Base-by-base conservation (phyloP, 2,797 vertebrate genomes). In the Erpetoichthys calabaricus region DNA sequence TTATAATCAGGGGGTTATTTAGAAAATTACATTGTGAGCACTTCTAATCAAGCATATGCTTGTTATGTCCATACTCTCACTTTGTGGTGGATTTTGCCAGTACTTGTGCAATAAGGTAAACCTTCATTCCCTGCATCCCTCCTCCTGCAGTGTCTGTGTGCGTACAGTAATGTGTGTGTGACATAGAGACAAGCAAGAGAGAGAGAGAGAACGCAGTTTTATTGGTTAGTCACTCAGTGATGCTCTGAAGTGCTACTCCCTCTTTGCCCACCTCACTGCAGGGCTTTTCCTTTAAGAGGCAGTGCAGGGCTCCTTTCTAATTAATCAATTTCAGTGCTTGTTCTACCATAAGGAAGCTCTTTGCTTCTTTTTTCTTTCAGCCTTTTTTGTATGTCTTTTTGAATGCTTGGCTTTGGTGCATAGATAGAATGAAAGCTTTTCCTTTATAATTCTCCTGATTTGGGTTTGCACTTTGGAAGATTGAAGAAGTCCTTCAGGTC, bases 231-330 rank as follows among this genome's bases (percentile, higher is more conserved):
- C 49, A 57, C 60, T 62, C 62, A 60, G 64, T 71, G 75, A 78
- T 74, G 71, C 64, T 47, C 45, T n/a, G 59, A 7, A 3, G 49
- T 43, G 41, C 4, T 43, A 25, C 41, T 54, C 41, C 53, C 53
- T 54, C 9, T 5, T 43, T 6, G 50, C 55, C 59, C 59, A 50
- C 59, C 59, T 10, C 44, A 56, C 71, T 74, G 71, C 67, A 55
- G 74, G 69, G 69, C 56, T 65, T 65, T 76, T 75, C 66, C 62
- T 80, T 81, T 76, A 73, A 81, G 75, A 79, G 72, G 66, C 75
- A 73, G 83, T 83, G 7, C 83, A 82, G 75, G 76, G 81, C 79
- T 78, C 70, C 45, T 60, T 67, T 73, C 69, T 25, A 70, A 64
- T 42, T 25, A 42, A 42, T 72, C 62, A 62, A 62, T 63, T 64